Evolutionary conservation across 2,797 vertebrate species (phyloP).

Genomic region (Alca torda): DNA sequence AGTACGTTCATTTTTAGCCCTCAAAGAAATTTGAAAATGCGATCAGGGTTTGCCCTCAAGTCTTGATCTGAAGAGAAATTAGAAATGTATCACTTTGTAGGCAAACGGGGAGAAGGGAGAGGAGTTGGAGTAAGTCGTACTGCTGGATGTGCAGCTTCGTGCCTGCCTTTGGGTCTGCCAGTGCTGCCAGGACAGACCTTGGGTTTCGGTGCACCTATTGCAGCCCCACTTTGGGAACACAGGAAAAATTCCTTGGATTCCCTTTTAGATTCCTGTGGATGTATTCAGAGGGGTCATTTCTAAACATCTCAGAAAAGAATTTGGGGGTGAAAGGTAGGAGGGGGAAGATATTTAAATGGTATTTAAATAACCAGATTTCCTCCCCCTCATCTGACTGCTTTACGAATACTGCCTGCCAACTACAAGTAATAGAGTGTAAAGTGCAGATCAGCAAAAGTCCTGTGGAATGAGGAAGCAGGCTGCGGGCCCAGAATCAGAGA

Average conservation of each 20-base stretch:
- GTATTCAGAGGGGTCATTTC: not conserved
- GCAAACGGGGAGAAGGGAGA: not conserved
- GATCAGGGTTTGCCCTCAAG: not conserved
- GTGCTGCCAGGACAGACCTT: not conserved
- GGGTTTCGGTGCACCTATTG: not conserved
- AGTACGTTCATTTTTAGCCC: not conserved
- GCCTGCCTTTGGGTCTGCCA: not conserved
- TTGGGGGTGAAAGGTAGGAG: not conserved
- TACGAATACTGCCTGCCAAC: slow-evolving; percentile 27
- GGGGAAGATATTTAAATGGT: not conserved
- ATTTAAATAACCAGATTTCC: slow-evolving; percentile 42
- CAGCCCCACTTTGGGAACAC: not conserved
- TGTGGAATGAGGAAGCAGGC: slow-evolving; percentile 67
- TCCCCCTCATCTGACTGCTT: slow-evolving; percentile 30
- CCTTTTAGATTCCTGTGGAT: not conserved
- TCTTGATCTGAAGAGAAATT: not conserved
- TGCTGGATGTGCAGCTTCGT: not conserved
- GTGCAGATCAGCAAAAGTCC: slow-evolving; percentile 55
- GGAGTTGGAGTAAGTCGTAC: not conserved
- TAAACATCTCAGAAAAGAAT: not conserved
- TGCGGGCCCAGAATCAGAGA: slow-evolving; percentile 40
- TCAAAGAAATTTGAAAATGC: not conserved
- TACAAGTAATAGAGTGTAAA: slow-evolving; percentile 45
- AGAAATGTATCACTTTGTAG: not conserved
- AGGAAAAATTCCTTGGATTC: slow-evolving; percentile 2